Conservation (phyloP, 2,888 invertebrate genomes). For the Perdita meconis region DNA sequence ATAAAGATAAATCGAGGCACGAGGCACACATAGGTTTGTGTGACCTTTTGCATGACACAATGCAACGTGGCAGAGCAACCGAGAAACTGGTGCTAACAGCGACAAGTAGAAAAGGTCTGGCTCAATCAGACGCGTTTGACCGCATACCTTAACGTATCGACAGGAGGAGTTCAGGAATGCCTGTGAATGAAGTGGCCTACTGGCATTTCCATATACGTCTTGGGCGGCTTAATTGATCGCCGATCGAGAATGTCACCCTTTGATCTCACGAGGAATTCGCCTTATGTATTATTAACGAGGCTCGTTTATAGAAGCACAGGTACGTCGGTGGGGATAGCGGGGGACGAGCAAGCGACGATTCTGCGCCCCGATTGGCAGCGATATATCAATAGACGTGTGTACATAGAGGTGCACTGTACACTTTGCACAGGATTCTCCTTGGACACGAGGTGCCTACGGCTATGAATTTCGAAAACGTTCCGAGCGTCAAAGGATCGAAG, state of each 20-base stretch:
- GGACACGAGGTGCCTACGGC: conserved; percentile 31
- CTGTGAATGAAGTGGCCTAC: conserved; percentile 33
- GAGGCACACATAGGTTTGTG: too few species aligned
- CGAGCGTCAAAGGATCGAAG: conserved; percentile 44
- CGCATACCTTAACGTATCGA: background rate
- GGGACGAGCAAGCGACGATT: conserved; percentile 35
- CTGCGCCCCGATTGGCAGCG: conserved; percentile 33
- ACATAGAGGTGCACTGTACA: conserved; percentile 10
- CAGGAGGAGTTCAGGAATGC: background rate
- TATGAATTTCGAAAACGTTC: conserved; percentile 59
- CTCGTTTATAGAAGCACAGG: conserved; percentile 42
- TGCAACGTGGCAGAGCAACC: background rate
- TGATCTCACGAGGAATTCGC: conserved; percentile 65
- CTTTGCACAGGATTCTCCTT: conserved; percentile 7
- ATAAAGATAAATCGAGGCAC: too few species aligned
- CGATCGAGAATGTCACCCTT: conserved; percentile 60
- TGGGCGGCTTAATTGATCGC: conserved; percentile 54
- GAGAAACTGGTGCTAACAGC: background rate
- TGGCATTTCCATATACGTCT: conserved; percentile 58
- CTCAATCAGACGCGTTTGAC: background rate
- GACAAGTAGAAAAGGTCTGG: conserved; percentile 29
- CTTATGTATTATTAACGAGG: conserved; percentile 73
- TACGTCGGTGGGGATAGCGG: background rate
- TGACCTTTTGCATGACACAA: too few species aligned
- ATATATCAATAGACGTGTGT: conserved; percentile 17